Evolutionary conservation across 2,888 invertebrate genomes (phyloP).

Genomic region (Blastobasis lacticolella): DNA sequence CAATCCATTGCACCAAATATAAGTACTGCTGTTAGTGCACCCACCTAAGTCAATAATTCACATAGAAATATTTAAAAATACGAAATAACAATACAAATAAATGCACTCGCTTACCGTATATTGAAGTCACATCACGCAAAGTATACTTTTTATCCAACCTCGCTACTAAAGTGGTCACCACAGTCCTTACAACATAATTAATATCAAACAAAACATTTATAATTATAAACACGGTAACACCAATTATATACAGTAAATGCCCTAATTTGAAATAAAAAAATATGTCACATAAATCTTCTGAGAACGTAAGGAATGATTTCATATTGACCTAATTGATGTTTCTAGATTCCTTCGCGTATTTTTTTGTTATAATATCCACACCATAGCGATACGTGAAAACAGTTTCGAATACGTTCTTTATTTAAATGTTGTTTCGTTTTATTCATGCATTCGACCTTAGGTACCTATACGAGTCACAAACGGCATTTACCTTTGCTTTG

Average conservation of each 20-base stretch:
- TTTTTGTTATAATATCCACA: not conserved
- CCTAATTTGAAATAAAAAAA: too few species aligned
- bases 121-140: constrained; percentile 78
- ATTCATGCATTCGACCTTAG: too few species aligned
- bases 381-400: too few species aligned
- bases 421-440: too few species aligned
- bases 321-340: not conserved
- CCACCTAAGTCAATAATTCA: too few species aligned
- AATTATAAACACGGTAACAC: constrained; percentile 40
- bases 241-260: constrained; percentile 3
- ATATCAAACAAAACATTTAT: constrained; percentile 79
- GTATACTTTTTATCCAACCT: constrained; percentile 76
- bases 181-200: constrained; percentile 82
- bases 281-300: too few species aligned
- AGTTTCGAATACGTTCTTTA: too few species aligned
- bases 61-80: too few species aligned
- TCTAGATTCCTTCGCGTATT: not conserved
- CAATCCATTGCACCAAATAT: too few species aligned
- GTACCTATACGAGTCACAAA: too few species aligned
- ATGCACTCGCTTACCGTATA: constrained; percentile 75
- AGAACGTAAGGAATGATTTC: not conserved
- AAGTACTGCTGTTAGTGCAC: too few species aligned
- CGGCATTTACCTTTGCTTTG: too few species aligned
- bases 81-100: not conserved
- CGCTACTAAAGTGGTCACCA: constrained; percentile 79